Base-by-base conservation (phyloP, 2,113 vertebrate species). In the Bufo bufo region DNA sequence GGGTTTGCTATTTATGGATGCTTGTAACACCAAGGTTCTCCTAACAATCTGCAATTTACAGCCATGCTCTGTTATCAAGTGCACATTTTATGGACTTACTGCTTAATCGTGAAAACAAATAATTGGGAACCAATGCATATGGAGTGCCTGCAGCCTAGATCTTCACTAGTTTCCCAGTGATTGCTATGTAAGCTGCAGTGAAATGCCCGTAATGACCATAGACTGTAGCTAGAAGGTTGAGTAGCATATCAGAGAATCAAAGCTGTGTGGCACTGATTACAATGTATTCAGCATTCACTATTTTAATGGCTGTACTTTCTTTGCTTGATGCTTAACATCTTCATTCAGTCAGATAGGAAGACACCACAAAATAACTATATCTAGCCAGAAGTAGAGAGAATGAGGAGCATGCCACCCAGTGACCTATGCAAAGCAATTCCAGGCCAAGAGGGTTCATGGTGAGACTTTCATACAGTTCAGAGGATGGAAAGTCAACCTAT, bases 61-160 rank as follows among this genome's bases (percentile, higher is more conserved):
- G 82, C 65, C 82, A 84, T 84, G 82, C 65, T 54, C 65, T 84
- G 20, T 72, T 84, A 84, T 84, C 61, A 84, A 84, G n/a, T 52
- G n/a, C 19, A 72, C 47, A 49, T 84, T 84, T 23, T 52, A 72
- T 72, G 82, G 65, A 84, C 66, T 84, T 84, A 72, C 82, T 71
- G 82, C 82, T 84, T 84, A 84, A 84, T 84, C 82, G 54, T 72
- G 82, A 72, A 72, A 84, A 84, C 82, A 84, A 84, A 84, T 72
- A 84, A 84, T 84, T 72, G 65, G 47, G 65, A 84, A 43, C 65
- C 23, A 47, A 84, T 71, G 82, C 82, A 84, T 71, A 84, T 71
- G 49, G 82, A 84, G 66, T 54, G 66, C 66, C 58, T 13, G 45
- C 61, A 83, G 45, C 16, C 59, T 43, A 45, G 59, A 11, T 50